A percentile compares a stretch with the other conserved stretches of the same genome.
These are phyloP conservation scores for Phylloscopus collybita DNA, from an alignment of 2,797 vertebrate species.

Conservation along the genomic window DNA sequence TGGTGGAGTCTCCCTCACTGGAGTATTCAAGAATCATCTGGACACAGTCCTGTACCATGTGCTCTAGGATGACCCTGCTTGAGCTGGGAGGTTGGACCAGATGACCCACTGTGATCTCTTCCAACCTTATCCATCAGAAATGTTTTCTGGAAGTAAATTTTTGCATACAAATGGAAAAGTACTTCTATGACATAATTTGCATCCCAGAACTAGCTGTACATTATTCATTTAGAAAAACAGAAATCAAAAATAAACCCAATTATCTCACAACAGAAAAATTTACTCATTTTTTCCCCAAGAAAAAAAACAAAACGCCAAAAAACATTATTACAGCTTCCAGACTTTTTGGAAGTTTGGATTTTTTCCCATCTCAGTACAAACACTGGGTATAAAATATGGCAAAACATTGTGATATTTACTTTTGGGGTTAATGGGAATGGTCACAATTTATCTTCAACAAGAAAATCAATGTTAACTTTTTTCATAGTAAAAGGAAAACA, in stretches of 20 bases:
- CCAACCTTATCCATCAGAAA: background rate
- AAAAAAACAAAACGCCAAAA: accelerated
- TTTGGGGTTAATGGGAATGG: background rate
- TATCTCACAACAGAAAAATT: background rate
- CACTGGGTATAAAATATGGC: background rate
- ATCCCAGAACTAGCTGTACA: background rate
- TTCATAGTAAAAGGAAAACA: background rate
- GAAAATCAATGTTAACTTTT: background rate
- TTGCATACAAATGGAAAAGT: background rate
- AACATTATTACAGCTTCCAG: background rate
- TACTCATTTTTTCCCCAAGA: background rate
- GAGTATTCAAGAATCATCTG: background rate
- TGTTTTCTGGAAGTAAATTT: background rate
- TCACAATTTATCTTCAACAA: background rate
- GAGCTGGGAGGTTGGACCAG: background rate
- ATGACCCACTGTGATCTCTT: background rate
- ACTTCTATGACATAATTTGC: background rate
- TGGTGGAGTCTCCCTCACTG: background rate
- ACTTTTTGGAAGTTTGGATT: background rate
- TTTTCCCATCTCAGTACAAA: background rate
- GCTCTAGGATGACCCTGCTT: background rate
- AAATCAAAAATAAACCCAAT: background rate
- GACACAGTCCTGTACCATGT: background rate
- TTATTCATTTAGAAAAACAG: background rate
- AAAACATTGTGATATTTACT: background rate